Evolutionary conservation across 2,888 invertebrate species (phyloP).

Genomic region (Drosophila siamana): DNA sequence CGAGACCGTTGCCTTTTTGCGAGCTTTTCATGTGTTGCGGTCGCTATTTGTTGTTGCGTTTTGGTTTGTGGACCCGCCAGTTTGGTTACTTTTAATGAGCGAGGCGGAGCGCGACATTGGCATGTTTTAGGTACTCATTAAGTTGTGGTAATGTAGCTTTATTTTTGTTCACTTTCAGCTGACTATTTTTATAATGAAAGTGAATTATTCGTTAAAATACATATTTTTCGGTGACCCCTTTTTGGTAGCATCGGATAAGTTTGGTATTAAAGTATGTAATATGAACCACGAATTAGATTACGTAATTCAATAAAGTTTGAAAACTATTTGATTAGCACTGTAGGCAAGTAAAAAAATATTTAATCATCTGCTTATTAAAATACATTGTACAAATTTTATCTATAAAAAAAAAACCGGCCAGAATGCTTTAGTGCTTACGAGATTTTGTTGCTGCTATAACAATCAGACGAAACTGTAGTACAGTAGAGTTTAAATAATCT

Average conservation of each 20-base stretch:
- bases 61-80: conserved; percentile 65
- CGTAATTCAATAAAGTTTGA: not conserved
- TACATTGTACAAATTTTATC: too few species aligned
- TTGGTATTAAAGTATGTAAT: conserved; percentile 4
- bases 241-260: conserved; percentile 17
- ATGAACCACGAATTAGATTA: not conserved
- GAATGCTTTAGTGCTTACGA: too few species aligned
- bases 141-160: conserved; percentile 73
- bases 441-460: too few species aligned
- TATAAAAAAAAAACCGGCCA: too few species aligned
- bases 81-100: conserved; percentile 81
- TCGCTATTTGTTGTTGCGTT: conserved; percentile 57
- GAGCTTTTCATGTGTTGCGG: conserved; percentile 76
- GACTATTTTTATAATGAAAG: conserved; percentile 49
- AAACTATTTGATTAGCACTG: too few species aligned
- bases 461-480: too few species aligned
- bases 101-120: conserved; percentile 30
- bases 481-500: too few species aligned
- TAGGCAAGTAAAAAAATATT: too few species aligned
- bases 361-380: too few species aligned
- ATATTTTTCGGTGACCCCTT: conserved; percentile 25
- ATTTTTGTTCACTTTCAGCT: conserved; percentile 55
- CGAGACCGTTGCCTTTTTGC: conserved; percentile 68
- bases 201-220: conserved; percentile 49
- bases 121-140: conserved; percentile 67